Conservation (phyloP, 2,113 vertebrate genomes). For the Rhinoptilus africanus region DNA sequence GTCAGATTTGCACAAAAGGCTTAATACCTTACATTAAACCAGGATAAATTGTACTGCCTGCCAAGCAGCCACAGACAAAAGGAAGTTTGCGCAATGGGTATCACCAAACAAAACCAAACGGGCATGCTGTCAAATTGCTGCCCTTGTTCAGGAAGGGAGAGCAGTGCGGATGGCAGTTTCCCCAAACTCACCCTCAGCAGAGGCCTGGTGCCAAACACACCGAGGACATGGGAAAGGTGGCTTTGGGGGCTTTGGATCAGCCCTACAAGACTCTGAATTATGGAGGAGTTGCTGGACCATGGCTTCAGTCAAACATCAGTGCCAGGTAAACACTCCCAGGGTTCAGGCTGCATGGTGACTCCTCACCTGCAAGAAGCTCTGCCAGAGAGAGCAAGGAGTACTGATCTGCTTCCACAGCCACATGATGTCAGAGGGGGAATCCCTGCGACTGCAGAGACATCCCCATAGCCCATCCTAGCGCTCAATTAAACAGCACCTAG, state of each 20-base stretch:
- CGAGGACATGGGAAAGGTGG: not conserved
- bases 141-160: not conserved
- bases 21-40: not conserved
- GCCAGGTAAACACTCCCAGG: not conserved
- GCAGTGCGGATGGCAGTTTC: not conserved
- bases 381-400: too few relatives aligned
- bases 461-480: fast-evolving
- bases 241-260: not conserved
- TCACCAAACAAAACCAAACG: not conserved
- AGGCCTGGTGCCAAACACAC: not conserved
- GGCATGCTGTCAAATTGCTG: not conserved
- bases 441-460: not conserved
- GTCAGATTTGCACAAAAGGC: not conserved
- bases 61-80: not conserved
- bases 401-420: not conserved
- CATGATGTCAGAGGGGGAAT: not conserved
- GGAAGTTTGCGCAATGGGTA: not conserved
- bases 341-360: not conserved
- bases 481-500: not conserved
- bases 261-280: not conserved
- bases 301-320: not conserved
- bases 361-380: not conserved
- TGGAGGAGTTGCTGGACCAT: not conserved
- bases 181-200: not conserved
- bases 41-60: not conserved